Base-by-base conservation (phyloP, 2,113 vertebrate genomes). In the Hemiscyllium ocellatum region DNA sequence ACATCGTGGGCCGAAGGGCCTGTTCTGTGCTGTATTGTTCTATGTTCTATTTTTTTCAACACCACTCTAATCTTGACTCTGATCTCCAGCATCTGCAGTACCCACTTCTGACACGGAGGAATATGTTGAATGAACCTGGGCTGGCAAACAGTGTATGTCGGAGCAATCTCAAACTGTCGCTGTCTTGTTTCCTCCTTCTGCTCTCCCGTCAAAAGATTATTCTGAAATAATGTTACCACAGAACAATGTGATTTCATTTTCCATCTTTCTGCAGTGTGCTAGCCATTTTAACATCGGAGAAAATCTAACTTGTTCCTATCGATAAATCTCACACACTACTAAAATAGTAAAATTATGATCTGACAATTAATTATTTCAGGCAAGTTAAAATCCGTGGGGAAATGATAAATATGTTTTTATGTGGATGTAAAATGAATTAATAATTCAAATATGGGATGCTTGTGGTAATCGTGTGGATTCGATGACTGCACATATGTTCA, bases 321-420 rank as follows among this genome's bases (percentile, higher is more conserved):
- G 37, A 91, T 65, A 17, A 91, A 65, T 4, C 29, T 19, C 15
- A 66, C 0, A 42, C 89, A 66, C 61, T 7, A 37, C 3, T 4
- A 66, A 68, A n/a, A 66, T 7, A 22, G 61, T 37, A 12, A n/a
- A 66, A 37, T 66, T n/a, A 5, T 65, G 56, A 17, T n/a, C n/a
- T 65, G 89, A 91, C 20, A 37, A 91, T 91, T 65, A 91, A 37
- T 93, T 42, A 93, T 37, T 93, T 65, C 6, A 66, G 56, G 87
- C 26, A 56, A 91, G 33, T 17, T 91, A 65, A 65, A 66, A 68
- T 22, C 33, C 68, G 33, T 42, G 33, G 61, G 89, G 61, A 19
- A 93, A 93, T 8, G 89, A 66, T 68, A 93, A 93, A 93, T 93
- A 68, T 7, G 8, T 42, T 93, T 93, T 93, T 37, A 93, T 68